Evolutionary conservation across 2,797 vertebrate genomes (phyloP), one percentile per base, ranked within the genome.

Genomic region (Neosalanx taihuensis): DNA sequence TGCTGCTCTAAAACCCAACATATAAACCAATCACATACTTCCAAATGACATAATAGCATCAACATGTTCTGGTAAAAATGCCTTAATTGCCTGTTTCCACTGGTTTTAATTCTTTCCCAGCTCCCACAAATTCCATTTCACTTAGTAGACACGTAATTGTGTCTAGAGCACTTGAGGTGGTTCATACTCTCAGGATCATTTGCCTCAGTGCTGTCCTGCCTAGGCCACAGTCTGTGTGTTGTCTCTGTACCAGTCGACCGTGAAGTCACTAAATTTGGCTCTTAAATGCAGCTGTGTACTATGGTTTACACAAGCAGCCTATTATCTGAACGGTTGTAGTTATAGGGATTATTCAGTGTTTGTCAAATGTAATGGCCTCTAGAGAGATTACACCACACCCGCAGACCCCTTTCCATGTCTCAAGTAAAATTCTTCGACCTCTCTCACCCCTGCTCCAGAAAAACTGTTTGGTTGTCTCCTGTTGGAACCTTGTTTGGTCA

Each of bases 401-500:
- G 65, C 59, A 46, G 68, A 71, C 33, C 35, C 51, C 37, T 68
- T 64, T 63, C 49, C 37, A 37, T 37, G 20, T 72, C 20, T 53
- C 49, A 68, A 53, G 69, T 65, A 46, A 65, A 58, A 69, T 67
- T 72, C 74, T 64, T 58, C 53, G 5, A 29, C 20, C 65, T 31
- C 58, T 51, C 53, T n/a, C 57, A 26, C 13, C 29, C 37, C 64
- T 20, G 35, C 5, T 33, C 26, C 23, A 31, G 41, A 57, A 67
- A 56, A 64, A 23, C 17, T 30, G 15, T 4, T 26, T 69, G 30
- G 41, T 46, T 62, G 35, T 71, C 67, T 70, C 18, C 51, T 2
- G 35, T 63, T 37, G 20, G 56, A 75, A 60, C 64, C 20, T 67
- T 81, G 78, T 79, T 85, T 79, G 79, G 75, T 71, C 35, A 69